Evolutionary conservation across 2,113 vertebrate genomes (phyloP).

Genomic region (Myrmecophaga tridactyla): DNA sequence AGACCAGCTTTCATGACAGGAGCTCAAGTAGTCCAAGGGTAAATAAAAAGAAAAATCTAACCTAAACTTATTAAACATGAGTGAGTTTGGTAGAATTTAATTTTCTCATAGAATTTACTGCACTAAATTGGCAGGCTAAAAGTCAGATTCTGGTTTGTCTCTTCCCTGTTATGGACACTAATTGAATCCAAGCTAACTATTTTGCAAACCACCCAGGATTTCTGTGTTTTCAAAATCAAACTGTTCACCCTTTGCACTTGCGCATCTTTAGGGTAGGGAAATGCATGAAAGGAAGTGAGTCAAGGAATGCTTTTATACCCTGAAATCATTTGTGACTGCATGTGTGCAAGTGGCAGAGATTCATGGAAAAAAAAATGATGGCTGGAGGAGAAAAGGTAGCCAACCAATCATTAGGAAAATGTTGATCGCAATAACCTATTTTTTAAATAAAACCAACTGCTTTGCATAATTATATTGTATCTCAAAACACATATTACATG

Average conservation of each 20-base stretch:
- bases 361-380: background rate
- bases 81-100: background rate
- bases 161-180: slow-evolving; percentile 18
- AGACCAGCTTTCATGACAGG: slow-evolving; percentile 50
- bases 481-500: background rate
- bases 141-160: slow-evolving; percentile 42
- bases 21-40: slow-evolving; percentile 1
- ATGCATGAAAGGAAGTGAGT: background rate
- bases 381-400: background rate
- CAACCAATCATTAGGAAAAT: background rate
- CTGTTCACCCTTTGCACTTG: background rate
- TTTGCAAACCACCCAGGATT: slow-evolving; percentile 2
- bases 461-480: slow-evolving; percentile 17
- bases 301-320: background rate
- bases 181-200: slow-evolving; percentile 39
- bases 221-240: slow-evolving; percentile 13
- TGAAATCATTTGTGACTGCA: background rate
- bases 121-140: background rate
- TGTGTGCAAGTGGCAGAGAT: background rate
- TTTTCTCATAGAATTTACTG: slow-evolving; percentile 6
- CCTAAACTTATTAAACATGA: background rate
- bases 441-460: background rate
- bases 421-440: slow-evolving; percentile 3
- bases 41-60: background rate
- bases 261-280: background rate